phyloP scores from a whole-genome alignment of 2,888 invertebrate species.

The Lobophora halterata region DNA sequence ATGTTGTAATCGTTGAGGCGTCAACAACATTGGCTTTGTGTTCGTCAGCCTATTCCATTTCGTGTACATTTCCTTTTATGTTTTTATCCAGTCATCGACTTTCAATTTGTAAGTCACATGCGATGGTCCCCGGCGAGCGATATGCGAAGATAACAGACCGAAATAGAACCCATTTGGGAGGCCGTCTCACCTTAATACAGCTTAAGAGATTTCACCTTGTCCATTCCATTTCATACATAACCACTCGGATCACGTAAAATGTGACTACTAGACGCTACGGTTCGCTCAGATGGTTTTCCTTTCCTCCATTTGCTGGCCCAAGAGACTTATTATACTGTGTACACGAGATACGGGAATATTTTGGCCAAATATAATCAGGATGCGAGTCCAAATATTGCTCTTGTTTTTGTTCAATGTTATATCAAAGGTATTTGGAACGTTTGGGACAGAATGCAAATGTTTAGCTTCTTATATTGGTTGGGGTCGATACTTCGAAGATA shows the following conservation, averaged over 20 bases:
- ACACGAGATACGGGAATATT: slow-evolving; percentile 71
- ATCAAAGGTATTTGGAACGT: slow-evolving; percentile 47
- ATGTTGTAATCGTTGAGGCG: slow-evolving; percentile 16
- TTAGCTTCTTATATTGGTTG: slow-evolving; percentile 62
- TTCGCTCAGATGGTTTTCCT: slow-evolving; percentile 61
- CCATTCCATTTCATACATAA: slow-evolving; percentile 62
- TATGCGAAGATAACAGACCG: slow-evolving; percentile 59
- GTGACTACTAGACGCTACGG: slow-evolving; percentile 51
- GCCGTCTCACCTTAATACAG: slow-evolving; percentile 70
- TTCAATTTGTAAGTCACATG: slow-evolving; percentile 61
- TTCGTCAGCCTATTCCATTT: slow-evolving; percentile 34
- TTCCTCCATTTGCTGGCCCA: slow-evolving; percentile 73
- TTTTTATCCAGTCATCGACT: slow-evolving; percentile 50
- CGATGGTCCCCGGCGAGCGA: slow-evolving; percentile 50
- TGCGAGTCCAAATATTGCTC: slow-evolving; percentile 69
- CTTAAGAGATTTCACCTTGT: slow-evolving; percentile 73
- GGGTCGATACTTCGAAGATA: slow-evolving; percentile 44
- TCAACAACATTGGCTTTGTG: slow-evolving; percentile 21
- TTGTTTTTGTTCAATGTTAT: slow-evolving; percentile 69
- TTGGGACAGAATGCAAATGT: slow-evolving; percentile 62
- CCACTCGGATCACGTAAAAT: slow-evolving; percentile 68
- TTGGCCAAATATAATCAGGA: slow-evolving; percentile 79
- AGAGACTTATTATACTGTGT: slow-evolving; percentile 78
- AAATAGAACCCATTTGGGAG: slow-evolving; percentile 58
- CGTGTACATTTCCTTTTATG: slow-evolving; percentile 49